Conservation (phyloP, 2,797 vertebrate species). For the Pristis pectinata region DNA sequence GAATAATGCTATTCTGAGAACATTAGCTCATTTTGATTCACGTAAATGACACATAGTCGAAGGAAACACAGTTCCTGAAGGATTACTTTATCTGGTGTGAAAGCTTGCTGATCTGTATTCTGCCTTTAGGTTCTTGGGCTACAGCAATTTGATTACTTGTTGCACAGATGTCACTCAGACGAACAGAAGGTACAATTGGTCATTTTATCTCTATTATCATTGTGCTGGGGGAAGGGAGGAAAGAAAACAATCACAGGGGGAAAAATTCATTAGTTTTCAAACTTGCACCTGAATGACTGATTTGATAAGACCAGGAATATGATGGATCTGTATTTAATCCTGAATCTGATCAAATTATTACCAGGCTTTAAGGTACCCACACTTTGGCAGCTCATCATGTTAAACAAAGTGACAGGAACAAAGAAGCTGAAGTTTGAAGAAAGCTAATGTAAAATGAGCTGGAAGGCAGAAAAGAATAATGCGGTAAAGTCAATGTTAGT, state of each 20-base stretch:
- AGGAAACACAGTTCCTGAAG: neutral
- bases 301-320: neutral
- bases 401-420: neutral
- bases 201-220: neutral
- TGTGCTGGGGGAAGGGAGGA: neutral
- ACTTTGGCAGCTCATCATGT: neutral
- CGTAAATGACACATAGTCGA: neutral
- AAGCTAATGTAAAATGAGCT: neutral
- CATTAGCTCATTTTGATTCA: neutral
- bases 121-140: neutral
- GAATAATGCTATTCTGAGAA: neutral
- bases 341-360: neutral
- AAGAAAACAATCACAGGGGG: no score
- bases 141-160: constrained; percentile 19
- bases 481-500: neutral
- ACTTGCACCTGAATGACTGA: neutral
- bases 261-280: neutral
- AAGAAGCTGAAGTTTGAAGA: neutral
- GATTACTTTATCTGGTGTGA: neutral
- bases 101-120: neutral
- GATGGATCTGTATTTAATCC: neutral
- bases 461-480: neutral
- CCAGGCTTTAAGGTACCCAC: neutral
- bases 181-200: neutral
- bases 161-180: constrained; percentile 6